These are phyloP conservation scores for Ischnus inquisitorius DNA, from an alignment of 2,888 invertebrate genomes.

Conservation along the genomic window DNA sequence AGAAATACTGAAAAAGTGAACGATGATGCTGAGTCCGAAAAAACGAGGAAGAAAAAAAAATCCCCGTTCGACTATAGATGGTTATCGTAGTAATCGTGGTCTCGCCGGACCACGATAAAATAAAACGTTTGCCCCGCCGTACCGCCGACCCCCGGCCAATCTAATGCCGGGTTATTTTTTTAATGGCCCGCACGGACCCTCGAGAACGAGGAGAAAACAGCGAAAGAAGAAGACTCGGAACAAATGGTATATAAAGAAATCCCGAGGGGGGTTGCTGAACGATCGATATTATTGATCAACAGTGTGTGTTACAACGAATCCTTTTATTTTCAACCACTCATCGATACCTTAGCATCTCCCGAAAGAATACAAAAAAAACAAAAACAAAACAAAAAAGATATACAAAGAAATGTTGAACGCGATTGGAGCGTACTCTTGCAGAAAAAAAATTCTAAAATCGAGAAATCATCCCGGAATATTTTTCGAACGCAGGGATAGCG, in stretches of 20 bases:
- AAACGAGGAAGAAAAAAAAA: constrained; percentile 69
- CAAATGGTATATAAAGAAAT: constrained; percentile 53
- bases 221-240: constrained; percentile 39
- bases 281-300: constrained; percentile 59
- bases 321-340: constrained; percentile 19
- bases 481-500: constrained; percentile 2
- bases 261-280: constrained; percentile 49
- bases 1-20: constrained; percentile 58
- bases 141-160: constrained; percentile 68
- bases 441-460: constrained; percentile 26
- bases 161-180: constrained; percentile 78
- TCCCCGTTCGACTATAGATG: constrained; percentile 75
- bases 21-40: constrained; percentile 72
- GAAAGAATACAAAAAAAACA: background rate
- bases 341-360: constrained; percentile 5
- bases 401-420: constrained; percentile 15
- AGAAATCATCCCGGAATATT: constrained; percentile 20
- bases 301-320: constrained; percentile 7
- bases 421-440: constrained; percentile 6
- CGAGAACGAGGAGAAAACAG: constrained; percentile 68
- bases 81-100: constrained; percentile 81
- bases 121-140: constrained; percentile 71
- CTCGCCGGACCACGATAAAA: constrained; percentile 75
- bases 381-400: constrained; percentile 18
- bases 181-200: constrained; percentile 71